Evolutionary conservation across 37 sponge, comb jelly and placozoan species (phyloP).

Genomic region (Corticium candelabrum): DNA sequence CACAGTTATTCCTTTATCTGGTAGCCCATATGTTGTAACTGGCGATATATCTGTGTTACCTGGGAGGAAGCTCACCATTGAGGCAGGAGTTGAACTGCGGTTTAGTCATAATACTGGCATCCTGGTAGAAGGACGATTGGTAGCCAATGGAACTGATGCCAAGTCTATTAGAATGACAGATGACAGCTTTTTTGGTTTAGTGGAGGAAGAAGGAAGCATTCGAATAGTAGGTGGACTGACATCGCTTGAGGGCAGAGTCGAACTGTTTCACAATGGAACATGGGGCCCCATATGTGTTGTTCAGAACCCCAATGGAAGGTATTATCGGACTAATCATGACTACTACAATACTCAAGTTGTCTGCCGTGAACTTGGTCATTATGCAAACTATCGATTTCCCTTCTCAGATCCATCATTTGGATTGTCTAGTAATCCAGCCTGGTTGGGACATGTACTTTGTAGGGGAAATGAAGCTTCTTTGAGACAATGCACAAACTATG

Average conservation of each 20-base stretch:
- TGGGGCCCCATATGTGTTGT: background rate
- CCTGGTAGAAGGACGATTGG: background rate
- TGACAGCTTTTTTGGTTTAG: slow-evolving; percentile 2
- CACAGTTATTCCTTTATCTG: background rate
- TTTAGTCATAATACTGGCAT: background rate
- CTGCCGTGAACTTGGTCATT: background rate
- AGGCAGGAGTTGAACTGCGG: background rate
- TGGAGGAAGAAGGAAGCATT: background rate
- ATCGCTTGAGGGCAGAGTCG: background rate
- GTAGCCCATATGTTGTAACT: background rate
- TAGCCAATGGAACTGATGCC: background rate
- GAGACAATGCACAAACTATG: background rate
- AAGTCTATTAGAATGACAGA: background rate
- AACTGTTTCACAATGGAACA: background rate
- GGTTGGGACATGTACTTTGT: background rate
- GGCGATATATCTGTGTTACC: background rate
- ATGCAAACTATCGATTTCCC: background rate
- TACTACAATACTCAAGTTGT: background rate
- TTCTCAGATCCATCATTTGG: too few relatives aligned
- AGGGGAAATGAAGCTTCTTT: background rate
- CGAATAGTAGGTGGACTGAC: background rate
- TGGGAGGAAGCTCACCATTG: background rate
- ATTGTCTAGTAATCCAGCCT: background rate
- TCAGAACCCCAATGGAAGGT: background rate
- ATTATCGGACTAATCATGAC: background rate